These are phyloP conservation scores for Leuciscus idus DNA, from an alignment of 2,113 vertebrate species.

Conservation along the genomic window DNA sequence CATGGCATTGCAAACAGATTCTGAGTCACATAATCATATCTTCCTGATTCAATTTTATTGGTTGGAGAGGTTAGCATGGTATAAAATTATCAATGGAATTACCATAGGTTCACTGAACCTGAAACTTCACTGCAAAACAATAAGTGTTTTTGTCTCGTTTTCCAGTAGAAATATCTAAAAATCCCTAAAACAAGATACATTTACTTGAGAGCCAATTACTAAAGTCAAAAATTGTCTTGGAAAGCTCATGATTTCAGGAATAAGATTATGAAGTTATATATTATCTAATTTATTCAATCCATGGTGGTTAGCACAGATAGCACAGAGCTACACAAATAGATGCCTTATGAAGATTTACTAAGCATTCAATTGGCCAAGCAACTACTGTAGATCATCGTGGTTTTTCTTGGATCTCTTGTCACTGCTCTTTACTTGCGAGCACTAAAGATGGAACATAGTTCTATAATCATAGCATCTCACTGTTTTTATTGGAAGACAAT, in stretches of 20 bases:
- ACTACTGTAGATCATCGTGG: background rate
- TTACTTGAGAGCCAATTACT: background rate
- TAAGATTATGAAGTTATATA: background rate
- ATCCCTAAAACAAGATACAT: background rate
- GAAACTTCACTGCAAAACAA: background rate
- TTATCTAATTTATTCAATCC: background rate
- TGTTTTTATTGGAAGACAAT: conserved; percentile 32
- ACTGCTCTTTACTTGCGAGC: conserved; percentile 7
- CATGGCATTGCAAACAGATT: conserved; percentile 10
- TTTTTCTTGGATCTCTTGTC: conserved; percentile 28
- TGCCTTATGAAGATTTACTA: background rate
- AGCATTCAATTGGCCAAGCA: background rate
- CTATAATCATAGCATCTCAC: conserved; percentile 31
- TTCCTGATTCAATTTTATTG: conserved; percentile 1
- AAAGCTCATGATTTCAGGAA: background rate
- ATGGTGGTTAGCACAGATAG: background rate
- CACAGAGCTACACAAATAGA: background rate
- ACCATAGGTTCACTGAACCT: background rate
- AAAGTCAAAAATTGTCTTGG: background rate
- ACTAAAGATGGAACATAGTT: conserved; percentile 10
- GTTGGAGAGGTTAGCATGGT: background rate
- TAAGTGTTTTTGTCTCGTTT: background rate
- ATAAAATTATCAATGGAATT: background rate
- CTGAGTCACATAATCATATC: conserved; percentile 14
- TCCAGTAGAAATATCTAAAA: background rate